phyloP scores from a whole-genome alignment of 2,797 vertebrate species.

The Phylloscopus collybita region DNA sequence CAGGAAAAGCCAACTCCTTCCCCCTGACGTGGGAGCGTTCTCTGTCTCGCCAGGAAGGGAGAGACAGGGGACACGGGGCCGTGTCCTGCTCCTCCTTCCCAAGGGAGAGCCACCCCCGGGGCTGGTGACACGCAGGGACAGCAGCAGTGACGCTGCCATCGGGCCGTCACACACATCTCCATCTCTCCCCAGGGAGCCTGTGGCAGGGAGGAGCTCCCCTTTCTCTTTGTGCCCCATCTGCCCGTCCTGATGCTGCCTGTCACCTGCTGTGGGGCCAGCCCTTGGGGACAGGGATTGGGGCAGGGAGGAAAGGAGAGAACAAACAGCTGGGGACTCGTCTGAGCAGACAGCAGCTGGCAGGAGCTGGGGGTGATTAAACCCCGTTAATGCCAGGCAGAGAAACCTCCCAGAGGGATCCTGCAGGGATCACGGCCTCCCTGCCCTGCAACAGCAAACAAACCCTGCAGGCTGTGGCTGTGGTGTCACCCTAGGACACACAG shows the following conservation, averaged over 20 bases:
- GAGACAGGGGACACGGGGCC: background rate
- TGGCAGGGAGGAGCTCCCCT: background rate
- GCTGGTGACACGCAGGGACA: background rate
- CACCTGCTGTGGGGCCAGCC: background rate
- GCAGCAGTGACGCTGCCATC: background rate
- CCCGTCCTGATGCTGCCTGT: background rate
- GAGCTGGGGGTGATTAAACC: background rate
- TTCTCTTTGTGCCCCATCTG: background rate
- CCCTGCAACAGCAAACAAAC: background rate
- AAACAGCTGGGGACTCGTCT: background rate
- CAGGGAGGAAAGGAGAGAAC: background rate
- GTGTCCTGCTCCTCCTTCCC: background rate
- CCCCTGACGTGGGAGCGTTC: background rate
- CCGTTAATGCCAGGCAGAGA: background rate
- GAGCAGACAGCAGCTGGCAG: background rate
- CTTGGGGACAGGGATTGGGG: fast-evolving
- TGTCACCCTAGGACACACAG: no score
- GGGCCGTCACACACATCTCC: background rate
- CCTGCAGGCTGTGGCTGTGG: background rate
- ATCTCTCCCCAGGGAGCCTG: background rate
- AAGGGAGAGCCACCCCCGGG: background rate
- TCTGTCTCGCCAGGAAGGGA: background rate
- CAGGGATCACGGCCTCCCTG: fast-evolving
- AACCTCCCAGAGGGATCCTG: background rate
- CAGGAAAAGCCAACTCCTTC: background rate